These are phyloP conservation scores for Galemys pyrenaicus DNA, from an alignment of 2,113 vertebrate species.

Conservation along the genomic window DNA sequence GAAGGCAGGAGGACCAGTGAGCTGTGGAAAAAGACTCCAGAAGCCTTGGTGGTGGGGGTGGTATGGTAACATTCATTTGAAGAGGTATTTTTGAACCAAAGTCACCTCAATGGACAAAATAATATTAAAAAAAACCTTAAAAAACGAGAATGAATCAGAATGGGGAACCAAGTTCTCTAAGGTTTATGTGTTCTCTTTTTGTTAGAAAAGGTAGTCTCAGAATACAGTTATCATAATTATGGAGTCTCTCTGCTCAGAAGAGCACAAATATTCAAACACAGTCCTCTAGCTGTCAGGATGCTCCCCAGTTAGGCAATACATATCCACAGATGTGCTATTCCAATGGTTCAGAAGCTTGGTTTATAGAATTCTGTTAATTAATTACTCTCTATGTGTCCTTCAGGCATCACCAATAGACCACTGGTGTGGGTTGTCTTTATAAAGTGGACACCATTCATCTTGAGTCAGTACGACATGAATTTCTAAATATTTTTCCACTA, in stretches of 20 bases:
- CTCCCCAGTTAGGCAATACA: background rate
- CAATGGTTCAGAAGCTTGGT: background rate
- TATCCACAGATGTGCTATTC: background rate
- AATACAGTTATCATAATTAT: background rate
- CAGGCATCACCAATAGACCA: background rate
- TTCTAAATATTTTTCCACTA: background rate
- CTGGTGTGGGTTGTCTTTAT: background rate
- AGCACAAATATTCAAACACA: constrained; percentile 15
- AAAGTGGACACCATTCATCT: background rate
- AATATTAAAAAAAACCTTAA: background rate
- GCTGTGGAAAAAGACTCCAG: too few relatives aligned
- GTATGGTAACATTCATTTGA: too few relatives aligned
- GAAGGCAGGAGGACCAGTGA: background rate
- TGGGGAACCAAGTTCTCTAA: background rate
- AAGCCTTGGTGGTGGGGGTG: too few relatives aligned
- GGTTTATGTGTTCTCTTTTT: background rate
- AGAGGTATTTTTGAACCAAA: too few relatives aligned
- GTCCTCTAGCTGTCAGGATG: background rate
- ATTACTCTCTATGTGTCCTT: background rate
- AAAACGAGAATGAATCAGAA: constrained; percentile 1
- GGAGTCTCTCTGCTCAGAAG: background rate
- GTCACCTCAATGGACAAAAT: too few relatives aligned
- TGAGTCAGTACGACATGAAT: background rate
- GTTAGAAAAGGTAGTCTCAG: background rate
- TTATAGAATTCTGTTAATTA: constrained; percentile 12